A percentile compares a stretch with the other conserved stretches of the same genome.
phyloP scores from a whole-genome alignment of 2,888 invertebrate species.

The Drosophila atripex region DNA sequence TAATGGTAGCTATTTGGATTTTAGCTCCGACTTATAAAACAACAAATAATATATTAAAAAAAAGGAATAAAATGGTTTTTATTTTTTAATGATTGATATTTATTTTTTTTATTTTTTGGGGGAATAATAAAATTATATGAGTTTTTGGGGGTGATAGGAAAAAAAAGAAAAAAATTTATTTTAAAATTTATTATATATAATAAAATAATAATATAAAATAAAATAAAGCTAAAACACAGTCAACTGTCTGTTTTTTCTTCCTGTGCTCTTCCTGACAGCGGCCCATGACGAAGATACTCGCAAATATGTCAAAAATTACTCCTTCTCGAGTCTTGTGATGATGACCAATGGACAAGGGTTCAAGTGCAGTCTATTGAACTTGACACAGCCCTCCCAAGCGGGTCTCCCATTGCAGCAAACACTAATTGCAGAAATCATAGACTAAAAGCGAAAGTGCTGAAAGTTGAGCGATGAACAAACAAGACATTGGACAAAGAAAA shows the following conservation, averaged over 20 bases:
- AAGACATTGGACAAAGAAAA: conserved; percentile 42
- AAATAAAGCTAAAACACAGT: no score
- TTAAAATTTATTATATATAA: no score
- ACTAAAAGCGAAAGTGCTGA: conserved; percentile 65
- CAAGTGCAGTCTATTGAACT: conserved; percentile 72
- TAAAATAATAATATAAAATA: no score
- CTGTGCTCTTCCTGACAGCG: not conserved
- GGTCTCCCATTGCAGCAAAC: conserved; percentile 33
- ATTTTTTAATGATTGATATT: no score
- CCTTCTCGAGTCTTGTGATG: not conserved
- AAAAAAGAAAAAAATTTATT: no score
- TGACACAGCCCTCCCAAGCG: not conserved
- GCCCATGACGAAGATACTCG: conserved; percentile 33
- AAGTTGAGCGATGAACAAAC: conserved; percentile 70
- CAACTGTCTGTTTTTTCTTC: no score
- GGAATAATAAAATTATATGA: no score
- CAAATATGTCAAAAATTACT: conserved; percentile 32
- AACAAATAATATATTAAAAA: no score
- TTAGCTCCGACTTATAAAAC: no score
- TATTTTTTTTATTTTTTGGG: no score
- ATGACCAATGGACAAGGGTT: conserved; percentile 40
- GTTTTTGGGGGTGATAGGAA: no score
- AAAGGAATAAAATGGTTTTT: no score
- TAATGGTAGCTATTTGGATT: not conserved
- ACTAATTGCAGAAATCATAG: conserved; percentile 63